Evolutionary conservation across 2,113 vertebrate genomes (phyloP), one percentile per base, ranked within the genome.

Genomic region (Planiliza haematocheilus): DNA sequence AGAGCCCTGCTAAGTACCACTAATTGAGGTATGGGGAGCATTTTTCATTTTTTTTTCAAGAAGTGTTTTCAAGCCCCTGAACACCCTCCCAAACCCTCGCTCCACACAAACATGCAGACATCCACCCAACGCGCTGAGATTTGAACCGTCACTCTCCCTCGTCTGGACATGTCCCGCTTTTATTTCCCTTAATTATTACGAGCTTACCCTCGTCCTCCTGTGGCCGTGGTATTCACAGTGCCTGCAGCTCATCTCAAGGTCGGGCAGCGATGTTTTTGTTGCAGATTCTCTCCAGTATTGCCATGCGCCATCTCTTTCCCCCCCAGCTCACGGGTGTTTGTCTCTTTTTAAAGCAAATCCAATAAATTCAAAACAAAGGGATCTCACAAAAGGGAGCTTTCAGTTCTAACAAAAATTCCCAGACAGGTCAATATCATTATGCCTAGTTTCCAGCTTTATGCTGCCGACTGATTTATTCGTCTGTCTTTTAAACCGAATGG

Each of bases 11-110:
- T 87, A 86, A 83, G 71, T 81, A 81, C 77, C 51, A 69, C 78
- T 91, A 91, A 93, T 88, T 91, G 79, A 92, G 82, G 81, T 85
- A 51, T 89, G 53, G 63, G 52, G 67, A 70, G 64, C 53, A 53
- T 60, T 72, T 73, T 84, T 51, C 24, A 79, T 63, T 30, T 30
- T 30, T 30, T 82, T 63, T 46, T 36, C 24, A 67, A 41, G 45
- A 73, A 56, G 77, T 57, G 7, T 57, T 57, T 64, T 87, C 37
- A 38, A 71, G 50, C 16, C 61, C 74, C 38, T 70, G 53, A 55
- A 45, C 39, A 34, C 48, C 39, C 30, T 24, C 72, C 45, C 14
- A 20, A 4, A 30, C 41, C 43, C 43, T 46, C 30, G 24, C 53
- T 52, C 37, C 24, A 61, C 34, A 51, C 55, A 53, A 50, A 71